Percentiles rank a stretch among this genome's conserved stretches.
Evolutionary conservation across 1,140 invertebrate genomes (phyloP).

Genomic region (Paracyclopina nana): DNA sequence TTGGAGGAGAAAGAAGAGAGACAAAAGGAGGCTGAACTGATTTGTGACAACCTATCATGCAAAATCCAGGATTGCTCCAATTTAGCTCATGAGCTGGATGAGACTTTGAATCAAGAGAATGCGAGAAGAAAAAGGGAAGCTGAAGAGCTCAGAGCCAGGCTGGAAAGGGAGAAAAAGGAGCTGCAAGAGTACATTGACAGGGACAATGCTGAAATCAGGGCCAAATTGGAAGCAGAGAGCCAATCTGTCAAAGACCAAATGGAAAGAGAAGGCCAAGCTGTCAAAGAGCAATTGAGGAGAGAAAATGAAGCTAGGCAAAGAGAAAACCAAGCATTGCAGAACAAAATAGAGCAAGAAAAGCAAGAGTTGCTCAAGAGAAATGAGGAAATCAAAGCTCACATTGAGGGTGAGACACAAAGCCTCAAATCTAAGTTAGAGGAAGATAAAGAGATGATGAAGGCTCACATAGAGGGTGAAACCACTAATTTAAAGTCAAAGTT

Average conservation of each 20-base stretch:
- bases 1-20: no score
- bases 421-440: background rate
- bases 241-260: background rate
- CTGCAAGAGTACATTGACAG: background rate
- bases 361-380: no score
- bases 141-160: background rate
- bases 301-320: background rate
- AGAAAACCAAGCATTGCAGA: background rate
- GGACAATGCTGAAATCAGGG: background rate
- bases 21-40: no score
- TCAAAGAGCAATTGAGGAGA: background rate
- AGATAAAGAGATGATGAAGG: background rate
- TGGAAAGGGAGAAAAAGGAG: conserved; percentile 1
- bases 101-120: background rate
- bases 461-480: background rate
- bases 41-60: background rate
- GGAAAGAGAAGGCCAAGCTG: background rate
- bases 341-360: background rate
- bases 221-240: background rate
- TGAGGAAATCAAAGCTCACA: background rate
- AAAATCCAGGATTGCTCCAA: background rate
- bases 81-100: background rate
- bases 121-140: background rate
- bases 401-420: background rate
- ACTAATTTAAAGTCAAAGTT: background rate